Conservation (phyloP, 2,797 vertebrate genomes). For the Apodemus agrarius region DNA sequence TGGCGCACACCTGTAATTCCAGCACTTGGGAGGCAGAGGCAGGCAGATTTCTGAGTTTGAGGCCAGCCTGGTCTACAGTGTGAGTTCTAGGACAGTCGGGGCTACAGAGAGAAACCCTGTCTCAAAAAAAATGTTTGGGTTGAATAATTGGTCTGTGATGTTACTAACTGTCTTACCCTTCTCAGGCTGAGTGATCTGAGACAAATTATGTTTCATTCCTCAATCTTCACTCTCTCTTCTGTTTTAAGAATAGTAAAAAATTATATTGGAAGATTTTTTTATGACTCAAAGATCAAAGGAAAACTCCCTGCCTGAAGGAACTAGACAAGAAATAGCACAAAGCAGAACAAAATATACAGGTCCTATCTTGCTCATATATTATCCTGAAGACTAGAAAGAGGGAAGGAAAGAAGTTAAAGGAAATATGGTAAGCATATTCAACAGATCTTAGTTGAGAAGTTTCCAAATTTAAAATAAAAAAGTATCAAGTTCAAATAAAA, state of each 20-base stretch:
- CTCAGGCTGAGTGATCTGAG: neutral
- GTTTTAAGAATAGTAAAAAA: constrained; percentile 16
- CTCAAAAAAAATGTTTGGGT: too few species aligned
- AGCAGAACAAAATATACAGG: neutral
- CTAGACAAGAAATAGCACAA: constrained; percentile 28
- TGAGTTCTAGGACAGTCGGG: too few species aligned
- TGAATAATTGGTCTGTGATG: constrained; percentile 11
- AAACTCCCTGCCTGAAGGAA: neutral
- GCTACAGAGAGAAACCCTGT: too few species aligned
- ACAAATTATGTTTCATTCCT: constrained; percentile 10
- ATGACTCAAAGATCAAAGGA: constrained; percentile 32
- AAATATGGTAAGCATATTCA: neutral
- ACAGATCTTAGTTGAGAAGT: neutral
- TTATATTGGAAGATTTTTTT: neutral
- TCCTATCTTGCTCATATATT: constrained; percentile 3
- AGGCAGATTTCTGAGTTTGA: too few species aligned
- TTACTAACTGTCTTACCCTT: neutral
- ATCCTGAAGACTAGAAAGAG: neutral
- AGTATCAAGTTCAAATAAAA: neutral
- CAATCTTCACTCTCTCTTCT: neutral
- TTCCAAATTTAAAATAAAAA: constrained; percentile 27
- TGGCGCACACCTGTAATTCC: too few species aligned
- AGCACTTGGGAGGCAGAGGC: too few species aligned
- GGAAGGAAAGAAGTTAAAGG: neutral
- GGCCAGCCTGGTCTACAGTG: too few species aligned